A percentile compares a stretch with the other conserved stretches of the same genome.
phyloP scores from a whole-genome alignment of 2,797 vertebrate species.

The Enteromius treurensis region DNA sequence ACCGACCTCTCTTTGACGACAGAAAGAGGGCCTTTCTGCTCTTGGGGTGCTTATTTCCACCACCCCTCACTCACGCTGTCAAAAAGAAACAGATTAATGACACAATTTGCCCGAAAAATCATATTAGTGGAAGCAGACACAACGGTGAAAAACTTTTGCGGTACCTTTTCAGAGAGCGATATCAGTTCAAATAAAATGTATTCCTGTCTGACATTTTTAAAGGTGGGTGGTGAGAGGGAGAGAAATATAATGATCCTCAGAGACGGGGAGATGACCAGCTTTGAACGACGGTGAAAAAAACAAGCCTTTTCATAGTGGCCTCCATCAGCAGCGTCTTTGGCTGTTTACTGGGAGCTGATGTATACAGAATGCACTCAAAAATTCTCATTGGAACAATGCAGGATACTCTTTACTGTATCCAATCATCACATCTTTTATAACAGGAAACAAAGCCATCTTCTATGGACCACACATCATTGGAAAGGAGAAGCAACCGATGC shows the following conservation, averaged over 20 bases:
- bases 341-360: conserved; percentile 17
- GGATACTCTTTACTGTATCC: conserved; percentile 7
- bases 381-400: neutral
- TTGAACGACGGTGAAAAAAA: conserved; percentile 76
- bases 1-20: conserved; percentile 77
- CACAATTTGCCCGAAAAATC: conserved; percentile 95
- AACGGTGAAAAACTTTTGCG: conserved; percentile 72
- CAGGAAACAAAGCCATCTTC: conserved; percentile 4
- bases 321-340: conserved; percentile 15
- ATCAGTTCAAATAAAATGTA: conserved; percentile 90
- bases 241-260: conserved; percentile 86
- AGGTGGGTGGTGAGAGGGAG: conserved; percentile 82
- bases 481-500: neutral
- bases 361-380: neutral
- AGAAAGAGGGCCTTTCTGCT: conserved; percentile 57
- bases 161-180: conserved; percentile 72
- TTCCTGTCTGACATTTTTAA: conserved; percentile 91
- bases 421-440: conserved; percentile 37
- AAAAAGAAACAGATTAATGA: conserved; percentile 91
- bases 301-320: conserved; percentile 32
- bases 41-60: conserved; percentile 75
- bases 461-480: neutral
- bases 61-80: conserved; percentile 81
- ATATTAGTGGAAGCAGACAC: conserved; percentile 87
- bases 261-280: conserved; percentile 79